A percentile compares a stretch with the other conserved stretches of the same genome.
Evolutionary conservation across 2,797 vertebrate genomes (phyloP).

Genomic region (Euphonia xanthogaster): DNA sequence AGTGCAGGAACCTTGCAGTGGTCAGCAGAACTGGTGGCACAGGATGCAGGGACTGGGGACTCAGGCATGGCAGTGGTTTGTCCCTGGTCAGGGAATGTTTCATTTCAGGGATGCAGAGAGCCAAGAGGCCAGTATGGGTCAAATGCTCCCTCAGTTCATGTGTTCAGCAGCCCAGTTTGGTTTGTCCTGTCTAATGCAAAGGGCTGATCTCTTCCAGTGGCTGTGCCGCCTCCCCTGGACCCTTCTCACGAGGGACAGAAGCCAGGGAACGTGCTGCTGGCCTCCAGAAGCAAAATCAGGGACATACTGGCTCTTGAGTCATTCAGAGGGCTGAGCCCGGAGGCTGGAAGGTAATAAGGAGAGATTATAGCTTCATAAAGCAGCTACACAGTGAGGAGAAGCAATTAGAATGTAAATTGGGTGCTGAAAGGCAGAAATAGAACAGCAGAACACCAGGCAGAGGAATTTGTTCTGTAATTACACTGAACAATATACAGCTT

Average conservation of each 20-base stretch:
- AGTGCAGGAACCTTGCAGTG: neutral
- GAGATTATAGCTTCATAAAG: conserved; percentile 21
- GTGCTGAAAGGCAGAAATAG: conserved; percentile 12
- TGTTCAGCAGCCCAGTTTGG: neutral
- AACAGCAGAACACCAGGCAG: conserved; percentile 37
- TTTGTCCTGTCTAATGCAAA: neutral
- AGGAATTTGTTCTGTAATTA: conserved; percentile 65
- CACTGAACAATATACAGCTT: conserved; percentile 28
- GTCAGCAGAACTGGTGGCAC: neutral
- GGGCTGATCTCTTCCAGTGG: neutral
- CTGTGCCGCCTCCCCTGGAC: neutral
- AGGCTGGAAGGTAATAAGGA: conserved; percentile 30
- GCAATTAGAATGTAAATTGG: conserved; percentile 68
- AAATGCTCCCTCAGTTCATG: neutral
- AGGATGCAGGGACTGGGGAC: neutral
- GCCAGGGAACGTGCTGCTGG: neutral
- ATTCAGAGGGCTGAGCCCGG: neutral
- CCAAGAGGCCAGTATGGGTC: neutral
- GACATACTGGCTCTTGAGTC: neutral
- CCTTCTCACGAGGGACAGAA: neutral
- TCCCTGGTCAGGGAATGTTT: neutral
- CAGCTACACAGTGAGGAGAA: conserved; percentile 17
- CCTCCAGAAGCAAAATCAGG: neutral
- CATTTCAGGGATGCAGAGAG: neutral
- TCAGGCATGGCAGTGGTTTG: neutral